Evolutionary conservation across 2,113 vertebrate species (phyloP), one percentile per base, ranked within the genome.

Genomic region (Tretioscincus oriximinensis): DNA sequence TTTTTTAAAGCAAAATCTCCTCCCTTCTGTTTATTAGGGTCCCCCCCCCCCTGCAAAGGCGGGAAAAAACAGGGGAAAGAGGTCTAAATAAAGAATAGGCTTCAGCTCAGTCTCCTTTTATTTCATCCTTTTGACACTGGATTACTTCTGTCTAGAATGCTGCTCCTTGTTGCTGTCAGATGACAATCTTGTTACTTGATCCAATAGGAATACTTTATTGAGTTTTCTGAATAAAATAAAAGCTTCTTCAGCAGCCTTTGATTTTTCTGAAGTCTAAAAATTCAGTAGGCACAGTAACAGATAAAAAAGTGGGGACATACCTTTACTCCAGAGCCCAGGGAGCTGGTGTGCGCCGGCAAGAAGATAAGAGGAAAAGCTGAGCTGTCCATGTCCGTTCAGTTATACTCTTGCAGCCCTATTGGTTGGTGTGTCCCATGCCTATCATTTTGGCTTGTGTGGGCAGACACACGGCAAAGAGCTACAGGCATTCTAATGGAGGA

Each of bases 111-210:
- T 11, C 61, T 20, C 24, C 73, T 9, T 26, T 9, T 26, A 31
- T 61, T 47, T 81, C 73, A 82, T 69, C 67, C 86, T 73, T 65
- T 84, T 82, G 72, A 76, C 83, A 90, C 73, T 77, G 78, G 77
- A 67, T 89, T 93, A 78, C 92, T 94, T 93, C 92, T 89, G 75
- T 73, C 78, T 83, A 61, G 81, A 86, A 61, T 45, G 1, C 74
- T 77, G 87, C 76, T 89, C 81, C 88, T 88, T 92, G 89, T 89
- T 91, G 81, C 76, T 64, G 84, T 87, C 89, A 90, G 90, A 90
- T 89, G 88, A 85, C 88, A 93, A 64, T 70, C 73, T 84, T 85
- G 54, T 86, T 85, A 60, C 80, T 63, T 91, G 89, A 92, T 84
- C 91, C 84, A 85, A 73, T 63, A 81, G 86, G 89, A 90, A 78